Evolutionary conservation across 2,113 vertebrate species (phyloP).

Genomic region (Pterophyllum scalare): DNA sequence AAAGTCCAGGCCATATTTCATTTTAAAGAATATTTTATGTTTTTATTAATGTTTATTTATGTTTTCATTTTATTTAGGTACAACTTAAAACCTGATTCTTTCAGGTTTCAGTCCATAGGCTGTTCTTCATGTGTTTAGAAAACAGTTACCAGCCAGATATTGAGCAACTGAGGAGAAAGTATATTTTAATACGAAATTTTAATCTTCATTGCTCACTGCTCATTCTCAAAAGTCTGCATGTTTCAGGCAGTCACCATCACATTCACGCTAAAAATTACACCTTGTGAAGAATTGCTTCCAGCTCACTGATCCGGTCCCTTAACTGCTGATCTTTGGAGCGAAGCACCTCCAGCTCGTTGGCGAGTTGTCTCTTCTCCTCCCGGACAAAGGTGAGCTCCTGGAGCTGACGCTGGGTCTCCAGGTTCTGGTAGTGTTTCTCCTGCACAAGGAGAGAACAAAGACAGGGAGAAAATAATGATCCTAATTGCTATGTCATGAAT

Average conservation of each 20-base stretch:
- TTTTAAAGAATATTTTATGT: background rate
- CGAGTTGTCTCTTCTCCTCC: slow-evolving; percentile 83
- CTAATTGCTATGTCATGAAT: background rate
- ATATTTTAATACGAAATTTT: background rate
- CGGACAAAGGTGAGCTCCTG: slow-evolving; percentile 74
- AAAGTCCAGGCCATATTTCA: rapidly evolving
- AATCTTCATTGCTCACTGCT: background rate
- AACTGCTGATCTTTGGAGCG: slow-evolving; percentile 79
- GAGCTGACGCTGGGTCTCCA: slow-evolving; percentile 77
- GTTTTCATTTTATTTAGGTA: no score
- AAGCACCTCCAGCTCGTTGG: slow-evolving; percentile 80
- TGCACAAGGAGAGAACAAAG: slow-evolving; percentile 53
- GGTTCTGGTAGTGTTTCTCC: slow-evolving; percentile 83
- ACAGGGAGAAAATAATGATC: background rate
- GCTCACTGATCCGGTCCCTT: slow-evolving; percentile 77
- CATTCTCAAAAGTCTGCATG: background rate
- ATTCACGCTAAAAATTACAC: slow-evolving; percentile 51
- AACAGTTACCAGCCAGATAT: background rate
- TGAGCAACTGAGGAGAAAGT: background rate
- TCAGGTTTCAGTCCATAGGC: no score
- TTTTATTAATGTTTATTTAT: no score
- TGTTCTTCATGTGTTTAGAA: background rate
- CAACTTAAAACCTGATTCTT: no score
- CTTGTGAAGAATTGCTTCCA: slow-evolving; percentile 88
- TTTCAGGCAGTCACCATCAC: background rate